Evolutionary conservation across 2,113 vertebrate species (phyloP), one percentile per base, ranked within the genome.

Genomic region (Suricata suricatta): DNA sequence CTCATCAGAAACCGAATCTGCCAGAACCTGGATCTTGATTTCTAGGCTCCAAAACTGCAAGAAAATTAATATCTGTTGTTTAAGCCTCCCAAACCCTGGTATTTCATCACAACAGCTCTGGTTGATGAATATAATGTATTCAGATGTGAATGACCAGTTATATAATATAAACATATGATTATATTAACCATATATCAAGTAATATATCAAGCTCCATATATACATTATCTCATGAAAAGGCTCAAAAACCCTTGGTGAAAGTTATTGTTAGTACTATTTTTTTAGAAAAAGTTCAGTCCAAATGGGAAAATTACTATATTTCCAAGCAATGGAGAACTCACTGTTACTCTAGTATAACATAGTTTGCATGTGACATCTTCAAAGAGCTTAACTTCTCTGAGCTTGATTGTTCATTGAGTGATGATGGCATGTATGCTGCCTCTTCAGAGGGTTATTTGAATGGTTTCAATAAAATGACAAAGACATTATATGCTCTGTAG

Each of bases 391-490:
- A 64, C 16, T 90, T 89, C 23, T 68, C 54, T 47, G 21, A 29
- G 50, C 15, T 93, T 68, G 13, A 57, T 10, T 57, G 17, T 76
- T 23, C 29, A 23, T 35, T 92, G 60, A 83, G 21, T 85, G 27
- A 54, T 23, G 3, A 52, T 69, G 27, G 16, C n/a, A 23, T 68
- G 3, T 41, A 14, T 52, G 31, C 9, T 60, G 7, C 33, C 6
- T 96, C 35, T 94, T 95, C 52, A 93, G 47, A 95, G 71, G 13
- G 11, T 85, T 50, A 33, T 96, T 80, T 87, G 7, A 16, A 52
- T 72, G 5, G 23, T 50, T 89, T 76, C 89, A 91, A 14, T 71
- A 63, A 41, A 63, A 89, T 54, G 52, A 60, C 21, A 41, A 35
- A 86, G 16, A 9, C 17, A 38, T 50, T 72, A 8, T 52, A 79